Conservation (phyloP, 2,113 vertebrate genomes). For the Chloropsis cyanopogon region DNA sequence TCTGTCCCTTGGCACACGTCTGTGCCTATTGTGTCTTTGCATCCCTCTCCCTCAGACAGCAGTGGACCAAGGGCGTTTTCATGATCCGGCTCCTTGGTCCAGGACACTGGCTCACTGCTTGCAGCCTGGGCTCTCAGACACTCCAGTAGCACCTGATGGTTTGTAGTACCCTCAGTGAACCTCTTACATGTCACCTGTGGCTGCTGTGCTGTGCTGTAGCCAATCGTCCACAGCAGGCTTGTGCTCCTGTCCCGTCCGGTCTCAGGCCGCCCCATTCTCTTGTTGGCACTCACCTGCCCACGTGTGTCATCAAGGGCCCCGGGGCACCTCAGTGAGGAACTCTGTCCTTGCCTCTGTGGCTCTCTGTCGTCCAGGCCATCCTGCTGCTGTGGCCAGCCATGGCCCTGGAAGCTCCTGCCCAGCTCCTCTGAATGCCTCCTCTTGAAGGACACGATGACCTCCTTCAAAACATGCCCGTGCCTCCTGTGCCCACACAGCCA, state of each 20-base stretch:
- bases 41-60: background rate
- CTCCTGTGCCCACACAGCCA: background rate
- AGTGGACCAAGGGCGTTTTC: accelerated
- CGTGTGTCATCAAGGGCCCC: background rate
- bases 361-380: background rate
- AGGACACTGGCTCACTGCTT: background rate
- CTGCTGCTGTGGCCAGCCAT: accelerated
- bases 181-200: no score
- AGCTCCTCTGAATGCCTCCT: background rate
- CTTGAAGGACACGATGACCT: background rate
- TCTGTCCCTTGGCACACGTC: background rate
- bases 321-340: accelerated
- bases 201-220: background rate
- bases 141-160: background rate
- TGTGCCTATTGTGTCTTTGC: background rate
- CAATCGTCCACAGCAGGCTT: accelerated
- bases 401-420: accelerated
- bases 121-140: background rate
- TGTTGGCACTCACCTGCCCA: background rate
- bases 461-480: background rate
- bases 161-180: background rate
- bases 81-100: background rate
- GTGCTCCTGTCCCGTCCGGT: accelerated
- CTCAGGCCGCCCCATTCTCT: no score
- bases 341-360: background rate